These are phyloP conservation scores for Muschampia plurimacula DNA, from an alignment of 2,888 invertebrate genomes.

Conservation along the genomic window DNA sequence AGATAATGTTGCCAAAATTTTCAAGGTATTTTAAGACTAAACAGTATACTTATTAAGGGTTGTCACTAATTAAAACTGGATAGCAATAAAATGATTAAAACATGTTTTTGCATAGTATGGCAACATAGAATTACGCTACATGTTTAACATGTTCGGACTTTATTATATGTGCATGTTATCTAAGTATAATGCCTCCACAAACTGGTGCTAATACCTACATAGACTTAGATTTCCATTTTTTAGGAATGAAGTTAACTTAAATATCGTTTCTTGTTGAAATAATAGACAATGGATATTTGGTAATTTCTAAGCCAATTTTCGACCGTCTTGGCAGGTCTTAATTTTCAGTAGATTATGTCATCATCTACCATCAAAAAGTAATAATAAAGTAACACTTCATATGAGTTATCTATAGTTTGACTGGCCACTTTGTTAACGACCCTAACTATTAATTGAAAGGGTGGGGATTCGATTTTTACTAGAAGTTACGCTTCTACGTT, in stretches of 20 bases:
- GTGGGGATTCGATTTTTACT: too few species aligned
- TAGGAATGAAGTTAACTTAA: not conserved
- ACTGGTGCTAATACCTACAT: slow-evolving; percentile 48
- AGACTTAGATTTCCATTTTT: slow-evolving; percentile 17
- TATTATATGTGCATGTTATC: slow-evolving; percentile 18
- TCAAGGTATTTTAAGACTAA: not conserved
- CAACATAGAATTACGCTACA: not conserved
- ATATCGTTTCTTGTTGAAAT: slow-evolving; percentile 7
- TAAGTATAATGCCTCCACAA: slow-evolving; percentile 34
- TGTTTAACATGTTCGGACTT: slow-evolving; percentile 14
- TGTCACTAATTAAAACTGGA: not conserved
- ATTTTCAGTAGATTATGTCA: too few species aligned
- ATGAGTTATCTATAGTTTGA: too few species aligned
- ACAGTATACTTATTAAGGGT: not conserved
- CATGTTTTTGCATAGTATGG: not conserved
- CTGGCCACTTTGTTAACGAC: too few species aligned
- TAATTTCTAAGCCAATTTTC: not conserved
- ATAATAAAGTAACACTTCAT: too few species aligned
- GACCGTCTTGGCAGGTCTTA: too few species aligned
- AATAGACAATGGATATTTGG: not conserved
- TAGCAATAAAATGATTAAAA: not conserved
- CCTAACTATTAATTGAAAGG: too few species aligned
- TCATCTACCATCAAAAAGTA: too few species aligned
- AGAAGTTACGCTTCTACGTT: too few species aligned
- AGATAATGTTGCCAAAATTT: slow-evolving; percentile 8